Evolutionary conservation across 1,140 invertebrate species (phyloP), one percentile per base, ranked within the genome.

Genomic region (Pseudomyrmex gracilis): DNA sequence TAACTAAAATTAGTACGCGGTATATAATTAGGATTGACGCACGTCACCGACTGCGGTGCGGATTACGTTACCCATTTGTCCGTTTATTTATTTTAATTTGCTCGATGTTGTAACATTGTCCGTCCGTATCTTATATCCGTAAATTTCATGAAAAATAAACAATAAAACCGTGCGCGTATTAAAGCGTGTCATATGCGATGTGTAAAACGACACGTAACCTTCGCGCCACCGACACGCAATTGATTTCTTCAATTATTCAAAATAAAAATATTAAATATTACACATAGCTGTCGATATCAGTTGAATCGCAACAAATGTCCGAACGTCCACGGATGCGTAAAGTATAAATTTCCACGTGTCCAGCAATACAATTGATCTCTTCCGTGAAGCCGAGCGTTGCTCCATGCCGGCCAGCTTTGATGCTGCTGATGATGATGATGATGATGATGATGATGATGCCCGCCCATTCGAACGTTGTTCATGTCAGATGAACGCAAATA

Each of bases 21-120:
- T 51, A 15, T 43, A 34, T 80, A 80, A 80, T 80, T 57, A 80
- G 66, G 43, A 80, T 58, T 71, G 76, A 80, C 73, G 73, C 20
- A 45, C 43, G 53, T 80, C 76, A 80, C 43, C 0, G 20, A n/a
- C 20, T 22, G 64, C 20, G 60, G 64, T 68, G 55, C 61, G 34
- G 76, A 78, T 58, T 57, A 78, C 20, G 55, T 58, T 53, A 20
- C 34, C 7, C 45, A 68, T 80, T 80, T 80, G 71, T 70, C 53
- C 22, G 58, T 80, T 80, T 80, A 80, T 70, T 43, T 22, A 70
- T 58, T 80, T 80, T 49, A 80, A 80, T 80, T 80, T 34, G 60
- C 43, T 58, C 66, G 2, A 34, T 17, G 5, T 34, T n/a, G 8
- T 58, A 17, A 43, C n/a, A 24, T 45, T 45, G 22, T n/a, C 1